These are phyloP conservation scores for Pelobates fuscus DNA, from an alignment of 2,113 vertebrate species.

Conservation along the genomic window DNA sequence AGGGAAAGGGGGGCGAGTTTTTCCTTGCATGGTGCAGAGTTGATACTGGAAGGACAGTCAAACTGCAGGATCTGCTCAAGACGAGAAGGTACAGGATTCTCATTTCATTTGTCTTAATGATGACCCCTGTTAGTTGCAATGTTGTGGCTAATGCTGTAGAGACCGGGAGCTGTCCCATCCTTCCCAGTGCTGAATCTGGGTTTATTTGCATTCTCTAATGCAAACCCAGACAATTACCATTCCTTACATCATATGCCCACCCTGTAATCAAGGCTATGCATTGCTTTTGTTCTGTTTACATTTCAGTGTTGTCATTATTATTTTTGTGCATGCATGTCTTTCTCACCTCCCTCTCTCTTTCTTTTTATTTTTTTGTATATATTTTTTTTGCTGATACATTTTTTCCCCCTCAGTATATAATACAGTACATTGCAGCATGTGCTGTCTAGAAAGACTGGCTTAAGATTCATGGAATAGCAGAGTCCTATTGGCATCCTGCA, in stretches of 20 bases:
- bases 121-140: background rate
- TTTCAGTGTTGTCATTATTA: background rate
- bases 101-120: conserved; percentile 2
- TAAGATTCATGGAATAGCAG: conserved; percentile 33
- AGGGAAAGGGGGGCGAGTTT: conserved; percentile 40
- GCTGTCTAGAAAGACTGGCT: conserved; percentile 17
- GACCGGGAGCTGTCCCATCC: conserved; percentile 41
- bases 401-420: background rate
- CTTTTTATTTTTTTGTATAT: background rate
- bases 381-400: conserved; percentile 28
- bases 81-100: conserved; percentile 45
- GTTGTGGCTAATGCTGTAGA: background rate
- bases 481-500: conserved; percentile 2
- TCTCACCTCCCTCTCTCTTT: too few species aligned
- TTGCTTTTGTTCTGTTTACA: conserved; percentile 5
- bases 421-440: conserved; percentile 31
- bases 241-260: background rate
- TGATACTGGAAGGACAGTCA: conserved; percentile 34
- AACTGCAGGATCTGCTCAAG: conserved; percentile 11
- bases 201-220: background rate
- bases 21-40: conserved; percentile 26
- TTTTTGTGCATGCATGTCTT: too few species aligned
- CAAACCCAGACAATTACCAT: background rate
- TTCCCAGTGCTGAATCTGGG: conserved; percentile 34
- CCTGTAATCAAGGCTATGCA: conserved; percentile 10